These are phyloP conservation scores for Gnathonemus longibarbis DNA, from an alignment of 2,113 vertebrate species.

Conservation along the genomic window DNA sequence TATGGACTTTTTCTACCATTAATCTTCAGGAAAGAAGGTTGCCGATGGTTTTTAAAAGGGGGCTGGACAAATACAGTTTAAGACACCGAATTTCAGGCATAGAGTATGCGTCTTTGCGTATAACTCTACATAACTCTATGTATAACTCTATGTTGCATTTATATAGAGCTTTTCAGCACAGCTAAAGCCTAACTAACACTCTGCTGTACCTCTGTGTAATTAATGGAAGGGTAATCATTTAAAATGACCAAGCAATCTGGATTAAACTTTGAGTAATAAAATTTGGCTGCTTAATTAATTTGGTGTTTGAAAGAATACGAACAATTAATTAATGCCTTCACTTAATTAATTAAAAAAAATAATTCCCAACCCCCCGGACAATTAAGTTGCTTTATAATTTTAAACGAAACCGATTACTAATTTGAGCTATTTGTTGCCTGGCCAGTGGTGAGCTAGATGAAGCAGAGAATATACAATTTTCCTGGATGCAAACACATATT, in stretches of 20 bases:
- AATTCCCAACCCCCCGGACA: neutral
- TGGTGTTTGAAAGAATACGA: neutral
- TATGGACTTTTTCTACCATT: neutral
- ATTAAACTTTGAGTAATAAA: constrained; percentile 3
- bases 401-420: neutral
- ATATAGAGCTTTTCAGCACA: no score
- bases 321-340: neutral
- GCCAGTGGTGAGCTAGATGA: neutral
- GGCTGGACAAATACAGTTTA: neutral
- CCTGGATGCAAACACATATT: neutral
- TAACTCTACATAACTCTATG: neutral
- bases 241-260: neutral
- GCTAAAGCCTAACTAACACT: neutral
- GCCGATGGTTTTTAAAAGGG: neutral
- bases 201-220: neutral
- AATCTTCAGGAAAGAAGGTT: neutral
- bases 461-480: neutral
- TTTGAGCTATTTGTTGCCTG: neutral
- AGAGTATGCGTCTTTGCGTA: neutral
- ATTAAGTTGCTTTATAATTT: neutral
- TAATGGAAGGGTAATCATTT: neutral
- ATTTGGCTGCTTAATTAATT: neutral
- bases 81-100: neutral
- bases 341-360: neutral
- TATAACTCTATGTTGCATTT: no score